Evolutionary conservation across 2,113 vertebrate genomes (phyloP).

Genomic region (Scytalopus superciliaris): DNA sequence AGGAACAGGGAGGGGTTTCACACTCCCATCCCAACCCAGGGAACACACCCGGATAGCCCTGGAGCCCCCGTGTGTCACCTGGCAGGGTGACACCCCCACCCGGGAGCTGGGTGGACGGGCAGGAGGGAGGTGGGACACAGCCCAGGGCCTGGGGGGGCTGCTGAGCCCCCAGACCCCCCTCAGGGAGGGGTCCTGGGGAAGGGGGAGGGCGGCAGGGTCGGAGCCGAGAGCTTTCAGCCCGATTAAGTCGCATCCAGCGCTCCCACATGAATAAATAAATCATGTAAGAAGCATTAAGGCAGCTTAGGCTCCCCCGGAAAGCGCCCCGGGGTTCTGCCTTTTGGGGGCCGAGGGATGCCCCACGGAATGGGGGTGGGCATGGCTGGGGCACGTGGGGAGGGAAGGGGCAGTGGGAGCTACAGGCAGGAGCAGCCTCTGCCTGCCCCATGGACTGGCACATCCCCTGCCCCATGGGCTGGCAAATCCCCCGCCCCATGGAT

Average conservation of each 20-base stretch:
- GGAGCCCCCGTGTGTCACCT: neutral
- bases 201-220: neutral
- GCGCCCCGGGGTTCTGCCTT: conserved; percentile 10
- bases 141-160: neutral
- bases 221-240: neutral
- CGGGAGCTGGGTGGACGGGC: neutral
- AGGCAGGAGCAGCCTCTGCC: neutral
- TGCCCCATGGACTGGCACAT: no score
- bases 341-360: conserved; percentile 4
- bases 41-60: neutral
- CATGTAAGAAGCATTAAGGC: conserved; percentile 60
- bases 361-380: neutral
- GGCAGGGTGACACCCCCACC: neutral
- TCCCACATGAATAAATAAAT: conserved; percentile 52
- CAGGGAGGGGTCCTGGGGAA: accelerated
- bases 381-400: neutral
- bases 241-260: neutral
- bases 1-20: neutral
- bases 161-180: accelerated
- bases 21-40: neutral
- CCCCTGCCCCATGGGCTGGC: no score
- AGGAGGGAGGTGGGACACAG: neutral
- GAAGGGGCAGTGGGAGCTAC: neutral
- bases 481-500: neutral
- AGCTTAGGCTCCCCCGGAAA: conserved; percentile 37